phyloP scores from a whole-genome alignment of 2,113 vertebrate species.

The Austrofundulus limnaeus region DNA sequence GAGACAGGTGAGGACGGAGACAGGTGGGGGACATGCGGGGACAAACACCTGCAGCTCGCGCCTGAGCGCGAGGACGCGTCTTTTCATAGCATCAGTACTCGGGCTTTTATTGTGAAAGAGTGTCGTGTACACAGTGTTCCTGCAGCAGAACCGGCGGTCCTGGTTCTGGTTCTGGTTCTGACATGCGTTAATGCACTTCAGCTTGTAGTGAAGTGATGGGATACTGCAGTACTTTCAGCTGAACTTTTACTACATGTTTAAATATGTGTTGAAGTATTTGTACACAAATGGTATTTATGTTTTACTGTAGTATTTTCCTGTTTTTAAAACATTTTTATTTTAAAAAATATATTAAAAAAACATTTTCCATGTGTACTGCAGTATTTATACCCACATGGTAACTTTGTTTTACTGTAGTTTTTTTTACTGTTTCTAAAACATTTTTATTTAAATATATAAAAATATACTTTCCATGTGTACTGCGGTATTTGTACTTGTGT shows the following conservation, averaged over 20 bases:
- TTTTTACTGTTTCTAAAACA: too few species aligned
- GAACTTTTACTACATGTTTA: too few species aligned
- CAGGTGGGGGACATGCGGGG: too few species aligned
- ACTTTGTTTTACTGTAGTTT: too few species aligned
- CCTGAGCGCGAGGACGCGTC: slow-evolving; percentile 6
- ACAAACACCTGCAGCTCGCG: neutral
- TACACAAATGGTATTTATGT: neutral
- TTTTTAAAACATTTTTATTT: too few species aligned
- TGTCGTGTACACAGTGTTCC: slow-evolving; percentile 4
- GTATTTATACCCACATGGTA: too few species aligned
- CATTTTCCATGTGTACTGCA: too few species aligned
- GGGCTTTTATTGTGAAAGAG: slow-evolving; percentile 47
- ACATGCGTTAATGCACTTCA: neutral
- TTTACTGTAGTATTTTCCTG: neutral
- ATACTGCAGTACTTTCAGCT: neutral
- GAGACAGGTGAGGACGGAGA: slow-evolving; percentile 17
- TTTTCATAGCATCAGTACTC: neutral
- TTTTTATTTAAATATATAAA: too few species aligned
- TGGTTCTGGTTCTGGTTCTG: neutral
- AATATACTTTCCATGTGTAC: too few species aligned
- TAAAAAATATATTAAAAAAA: too few species aligned
- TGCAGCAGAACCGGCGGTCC: too few species aligned
- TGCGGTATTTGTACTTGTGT: too few species aligned
- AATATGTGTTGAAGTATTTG: neutral
- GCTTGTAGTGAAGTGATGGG: neutral